These are phyloP conservation scores for Rhagophthalmus giganteus DNA, from an alignment of 2,888 invertebrate genomes.

Conservation along the genomic window DNA sequence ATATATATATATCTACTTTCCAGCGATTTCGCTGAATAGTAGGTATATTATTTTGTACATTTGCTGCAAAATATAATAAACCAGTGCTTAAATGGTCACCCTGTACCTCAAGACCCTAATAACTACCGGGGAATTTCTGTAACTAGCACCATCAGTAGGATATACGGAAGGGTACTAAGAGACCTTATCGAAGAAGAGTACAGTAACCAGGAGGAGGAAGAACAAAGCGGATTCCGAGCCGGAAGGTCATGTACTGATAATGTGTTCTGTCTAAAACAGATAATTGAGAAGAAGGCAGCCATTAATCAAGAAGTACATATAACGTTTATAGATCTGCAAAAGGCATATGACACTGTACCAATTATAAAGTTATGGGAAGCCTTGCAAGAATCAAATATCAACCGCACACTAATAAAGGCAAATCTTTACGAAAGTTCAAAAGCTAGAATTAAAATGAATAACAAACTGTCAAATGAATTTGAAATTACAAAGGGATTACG, in stretches of 20 bases:
- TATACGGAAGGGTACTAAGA: conserved; percentile 5
- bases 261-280: conserved; percentile 3
- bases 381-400: conserved; percentile 3
- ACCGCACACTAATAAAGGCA: conserved; percentile 1
- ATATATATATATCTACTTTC: no score
- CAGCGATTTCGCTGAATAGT: no score
- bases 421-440: conserved; percentile 4
- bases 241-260: conserved; percentile 1
- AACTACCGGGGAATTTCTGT: conserved; percentile 5
- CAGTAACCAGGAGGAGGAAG: no score
- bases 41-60: no score
- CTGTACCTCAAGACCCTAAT: no score
- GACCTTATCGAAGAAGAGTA: no score
- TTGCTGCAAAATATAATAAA: no score
- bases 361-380: background rate
- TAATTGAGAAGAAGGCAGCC: background rate
- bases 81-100: no score
- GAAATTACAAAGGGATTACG: conserved; percentile 4
- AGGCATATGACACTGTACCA: background rate
- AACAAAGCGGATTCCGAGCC: conserved; percentile 6
- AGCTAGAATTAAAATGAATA: conserved; percentile 6
- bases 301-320: background rate
- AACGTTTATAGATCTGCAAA: background rate
- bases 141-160: conserved; percentile 7
- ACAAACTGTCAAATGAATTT: conserved; percentile 3